Conservation (phyloP, 2,797 vertebrate genomes). For the Thunnus albacares region DNA sequence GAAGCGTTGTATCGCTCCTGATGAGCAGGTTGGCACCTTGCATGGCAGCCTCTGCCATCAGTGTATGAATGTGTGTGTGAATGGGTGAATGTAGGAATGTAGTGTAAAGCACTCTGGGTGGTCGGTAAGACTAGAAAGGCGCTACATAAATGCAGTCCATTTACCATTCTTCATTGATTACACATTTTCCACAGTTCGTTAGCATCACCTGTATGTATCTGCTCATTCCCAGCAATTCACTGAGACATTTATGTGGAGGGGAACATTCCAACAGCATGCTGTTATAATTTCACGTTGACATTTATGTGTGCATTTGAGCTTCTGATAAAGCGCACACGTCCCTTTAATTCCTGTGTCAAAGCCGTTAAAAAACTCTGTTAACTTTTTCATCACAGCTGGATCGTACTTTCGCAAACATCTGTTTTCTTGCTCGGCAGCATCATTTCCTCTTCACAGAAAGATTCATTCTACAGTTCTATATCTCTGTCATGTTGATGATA, state of each 20-base stretch:
- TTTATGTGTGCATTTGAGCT: not conserved
- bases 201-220: not conserved
- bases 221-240: not conserved
- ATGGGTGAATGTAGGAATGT: too few relatives aligned
- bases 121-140: too few relatives aligned
- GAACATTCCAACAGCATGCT: not conserved
- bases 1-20: too few relatives aligned
- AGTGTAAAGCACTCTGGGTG: too few relatives aligned
- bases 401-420: constrained; percentile 20
- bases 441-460: constrained; percentile 25
- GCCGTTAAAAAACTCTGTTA: constrained; percentile 2
- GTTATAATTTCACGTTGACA: too few relatives aligned
- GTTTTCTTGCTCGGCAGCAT: constrained; percentile 32
- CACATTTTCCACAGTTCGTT: not conserved
- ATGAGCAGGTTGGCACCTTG: too few relatives aligned
- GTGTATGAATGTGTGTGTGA: too few relatives aligned
- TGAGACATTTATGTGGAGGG: not conserved
- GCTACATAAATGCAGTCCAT: too few relatives aligned
- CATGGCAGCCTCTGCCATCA: too few relatives aligned
- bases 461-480: constrained; percentile 20
- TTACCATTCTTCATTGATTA: not conserved
- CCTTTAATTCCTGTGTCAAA: not conserved
- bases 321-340: not conserved
- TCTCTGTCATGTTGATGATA: constrained; percentile 27
- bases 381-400: constrained; percentile 24